phyloP scores from a whole-genome alignment of 1,140 invertebrate species.

The Neodiprion pinetum region DNA sequence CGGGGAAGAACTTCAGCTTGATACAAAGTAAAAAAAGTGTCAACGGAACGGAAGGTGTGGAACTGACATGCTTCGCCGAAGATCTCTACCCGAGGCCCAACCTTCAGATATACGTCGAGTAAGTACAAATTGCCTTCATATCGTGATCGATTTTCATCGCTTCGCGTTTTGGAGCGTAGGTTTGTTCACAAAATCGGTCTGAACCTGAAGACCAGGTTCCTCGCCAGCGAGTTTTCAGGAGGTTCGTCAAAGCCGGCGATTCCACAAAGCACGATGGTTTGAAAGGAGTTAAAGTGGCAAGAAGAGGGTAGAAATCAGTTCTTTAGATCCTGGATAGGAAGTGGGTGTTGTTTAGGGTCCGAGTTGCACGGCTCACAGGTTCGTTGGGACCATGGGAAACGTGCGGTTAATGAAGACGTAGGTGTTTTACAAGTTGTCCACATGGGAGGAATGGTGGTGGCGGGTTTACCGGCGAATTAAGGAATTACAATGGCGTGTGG shows the following conservation, averaged over 20 bases:
- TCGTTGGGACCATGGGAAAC: not conserved
- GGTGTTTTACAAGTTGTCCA: not conserved
- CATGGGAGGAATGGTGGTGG: not conserved
- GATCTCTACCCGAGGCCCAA: constrained; percentile 59
- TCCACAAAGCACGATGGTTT: too few species aligned
- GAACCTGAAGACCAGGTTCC: too few species aligned
- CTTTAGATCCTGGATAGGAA: too few species aligned
- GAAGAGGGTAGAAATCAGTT: too few species aligned
- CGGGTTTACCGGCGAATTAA: too few species aligned
- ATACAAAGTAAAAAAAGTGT: constrained; percentile 42
- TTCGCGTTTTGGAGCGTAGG: not conserved
- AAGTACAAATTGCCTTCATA: constrained; percentile 35
- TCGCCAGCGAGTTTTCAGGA: too few species aligned
- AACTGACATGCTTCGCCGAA: constrained; percentile 57
- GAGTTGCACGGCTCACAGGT: too few species aligned
- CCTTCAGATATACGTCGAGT: constrained; percentile 56
- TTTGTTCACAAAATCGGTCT: too few species aligned
- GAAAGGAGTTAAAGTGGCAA: too few species aligned
- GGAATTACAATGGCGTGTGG: constrained; percentile 3
- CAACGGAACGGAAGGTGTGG: constrained; percentile 49
- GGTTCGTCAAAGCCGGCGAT: too few species aligned
- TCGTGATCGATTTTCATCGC: not conserved
- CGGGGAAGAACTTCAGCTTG: constrained; percentile 55
- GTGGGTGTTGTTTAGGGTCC: too few species aligned
- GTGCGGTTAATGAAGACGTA: not conserved